Conservation (phyloP, 2,797 vertebrate genomes). For the Chanos chanos region DNA sequence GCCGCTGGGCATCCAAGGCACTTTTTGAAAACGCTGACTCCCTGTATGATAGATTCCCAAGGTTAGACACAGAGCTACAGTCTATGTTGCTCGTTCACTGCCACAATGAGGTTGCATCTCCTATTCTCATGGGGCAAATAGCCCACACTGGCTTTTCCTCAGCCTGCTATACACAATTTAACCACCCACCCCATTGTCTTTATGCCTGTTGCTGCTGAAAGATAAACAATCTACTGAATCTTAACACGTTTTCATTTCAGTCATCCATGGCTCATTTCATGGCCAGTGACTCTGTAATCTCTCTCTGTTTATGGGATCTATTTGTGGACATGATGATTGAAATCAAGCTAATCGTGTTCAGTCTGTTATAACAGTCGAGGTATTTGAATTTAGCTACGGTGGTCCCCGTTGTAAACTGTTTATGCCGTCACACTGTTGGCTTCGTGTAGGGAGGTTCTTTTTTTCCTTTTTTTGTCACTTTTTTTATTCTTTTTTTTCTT, state of each 20-base stretch:
- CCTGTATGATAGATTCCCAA: conserved; percentile 52
- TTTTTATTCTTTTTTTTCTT: conserved; percentile 15
- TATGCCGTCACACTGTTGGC: too few species aligned
- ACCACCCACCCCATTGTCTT: conserved; percentile 13
- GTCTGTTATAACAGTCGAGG: conserved; percentile 43
- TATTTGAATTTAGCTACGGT: conserved; percentile 49
- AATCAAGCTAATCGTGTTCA: conserved; percentile 42
- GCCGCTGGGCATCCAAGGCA: conserved; percentile 63
- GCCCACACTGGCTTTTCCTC: conserved; percentile 19
- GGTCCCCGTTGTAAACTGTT: conserved; percentile 18
- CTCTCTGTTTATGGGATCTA: conserved; percentile 11
- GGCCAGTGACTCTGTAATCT: conserved; percentile 28
- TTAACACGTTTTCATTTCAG: conserved; percentile 14
- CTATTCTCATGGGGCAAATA: too few species aligned
- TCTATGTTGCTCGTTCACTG: conserved; percentile 44
- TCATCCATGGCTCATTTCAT: conserved; percentile 30
- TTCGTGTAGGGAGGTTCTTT: too few species aligned
- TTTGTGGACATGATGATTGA: conserved; percentile 5
- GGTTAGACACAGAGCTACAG: conserved; percentile 47
- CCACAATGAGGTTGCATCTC: conserved; percentile 39
- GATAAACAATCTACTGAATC: conserved; percentile 14
- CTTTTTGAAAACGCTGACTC: conserved; percentile 66
- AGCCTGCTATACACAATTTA: conserved; percentile 10
- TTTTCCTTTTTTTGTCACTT: conserved; percentile 39
- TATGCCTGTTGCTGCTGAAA: conserved; percentile 6